Evolutionary conservation across 2,113 vertebrate genomes (phyloP).

Genomic region (Passer montanus): DNA sequence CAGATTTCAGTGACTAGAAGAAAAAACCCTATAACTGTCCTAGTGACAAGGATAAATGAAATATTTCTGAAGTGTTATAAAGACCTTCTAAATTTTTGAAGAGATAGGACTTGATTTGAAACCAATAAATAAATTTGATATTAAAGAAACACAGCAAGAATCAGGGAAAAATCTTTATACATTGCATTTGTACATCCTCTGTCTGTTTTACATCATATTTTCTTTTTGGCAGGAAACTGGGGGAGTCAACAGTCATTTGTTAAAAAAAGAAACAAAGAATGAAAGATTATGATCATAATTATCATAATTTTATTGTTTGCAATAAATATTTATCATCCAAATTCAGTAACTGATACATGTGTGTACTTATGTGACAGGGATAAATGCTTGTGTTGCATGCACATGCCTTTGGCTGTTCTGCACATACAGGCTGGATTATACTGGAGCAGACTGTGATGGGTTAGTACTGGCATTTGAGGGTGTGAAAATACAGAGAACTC

Average conservation of each 20-base stretch:
- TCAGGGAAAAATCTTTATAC: neutral
- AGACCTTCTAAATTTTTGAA: neutral
- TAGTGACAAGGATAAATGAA: slow-evolving; percentile 18
- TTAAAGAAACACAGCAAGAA: neutral
- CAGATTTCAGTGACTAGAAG: neutral
- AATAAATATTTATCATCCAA: neutral
- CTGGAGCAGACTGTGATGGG: neutral
- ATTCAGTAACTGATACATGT: neutral
- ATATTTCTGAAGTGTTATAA: neutral
- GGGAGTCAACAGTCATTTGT: neutral
- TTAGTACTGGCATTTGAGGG: neutral
- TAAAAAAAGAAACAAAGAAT: neutral
- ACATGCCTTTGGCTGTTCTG: neutral
- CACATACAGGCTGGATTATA: neutral
- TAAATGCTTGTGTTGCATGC: neutral
- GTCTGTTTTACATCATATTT: neutral
- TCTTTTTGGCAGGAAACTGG: slow-evolving; percentile 1
- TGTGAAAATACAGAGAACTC: neutral
- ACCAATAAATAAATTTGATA: slow-evolving; percentile 10
- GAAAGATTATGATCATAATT: neutral
- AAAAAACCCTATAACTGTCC: neutral
- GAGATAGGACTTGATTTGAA: neutral
- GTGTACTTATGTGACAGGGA: neutral
- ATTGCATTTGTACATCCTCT: neutral
- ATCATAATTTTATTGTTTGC: neutral